Evolutionary conservation across 2,113 vertebrate genomes (phyloP), one percentile per base, ranked within the genome.

Genomic region (Hassar affinis): DNA sequence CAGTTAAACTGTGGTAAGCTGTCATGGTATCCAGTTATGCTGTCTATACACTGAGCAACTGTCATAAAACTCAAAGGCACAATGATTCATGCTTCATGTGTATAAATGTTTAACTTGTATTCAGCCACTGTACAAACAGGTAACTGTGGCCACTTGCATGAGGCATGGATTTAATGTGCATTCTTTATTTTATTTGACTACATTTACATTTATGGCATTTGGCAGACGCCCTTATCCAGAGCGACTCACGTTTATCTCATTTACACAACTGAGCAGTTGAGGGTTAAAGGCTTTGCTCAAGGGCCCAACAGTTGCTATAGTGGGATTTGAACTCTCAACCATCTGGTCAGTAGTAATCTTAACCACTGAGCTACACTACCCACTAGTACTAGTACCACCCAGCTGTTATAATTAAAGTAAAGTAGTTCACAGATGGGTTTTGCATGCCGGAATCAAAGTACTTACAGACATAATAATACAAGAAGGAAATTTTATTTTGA

Each of bases 31-130:
- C 61, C 61, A 33, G 6, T 64, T 30, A 64, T 18, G 27, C 61
- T 33, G 11, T 38, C 42, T 22, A 42, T 68, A 38, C 8, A 35
- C 15, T 33, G 30, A 35, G 61, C 27, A 62, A 35, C 62, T 35
- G 15, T 66, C 62, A 66, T 66, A 66, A 66, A 66, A 66, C 62
- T 66, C 62, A 35, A 66, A 66, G 17, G 62, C 17, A 35, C 62
- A 20, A 66, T 20, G 33, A 9, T 35, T 35, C 30, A 33, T 66
- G 7, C 14, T 14, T 62, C 27, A 6, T 42, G 6, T 66, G 64
- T 68, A 35, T 68, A 20, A 68, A 68, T 45, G n/a, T 45, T 12
- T 47, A 71, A n/a, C 11, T 45, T 71, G 22, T 12, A 42, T 45
- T 47, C 22, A 71, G 20, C 42, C 35, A 71, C 10, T 2, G 42